Base-by-base conservation (phyloP, 2,113 vertebrate species). In the Paradoxurus hermaphroditus region DNA sequence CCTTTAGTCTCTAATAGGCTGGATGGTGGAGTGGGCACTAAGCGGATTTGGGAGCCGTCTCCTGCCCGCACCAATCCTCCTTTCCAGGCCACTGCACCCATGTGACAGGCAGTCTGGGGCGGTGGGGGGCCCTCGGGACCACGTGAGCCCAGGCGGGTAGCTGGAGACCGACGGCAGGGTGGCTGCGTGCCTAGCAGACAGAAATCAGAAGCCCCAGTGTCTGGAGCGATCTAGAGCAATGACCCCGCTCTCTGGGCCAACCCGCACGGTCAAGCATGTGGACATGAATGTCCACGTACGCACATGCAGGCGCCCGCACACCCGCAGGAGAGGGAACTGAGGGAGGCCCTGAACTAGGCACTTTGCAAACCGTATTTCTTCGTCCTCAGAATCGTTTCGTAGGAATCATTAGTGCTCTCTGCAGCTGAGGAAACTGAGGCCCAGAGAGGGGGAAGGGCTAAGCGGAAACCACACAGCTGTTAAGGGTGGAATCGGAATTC, bases 31-130 rank as follows among this genome's bases (percentile, higher is more conserved):
- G 91, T 86, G 46, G 82, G 34, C 82, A 36, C 78, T 97, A 97
- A 98, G 96, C 86, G 67, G 98, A 97, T 97, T 95, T 91, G 53
- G 73, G 67, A 92, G 85, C 83, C 95, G 81, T 96, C 97, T 97
- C 95, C 96, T 93, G 93, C 91, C 90, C 62, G 16, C 83, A 93
- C 98, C 97, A 97, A 97, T 94, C 95, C 89, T 96, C 67, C 93
- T 97, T 97, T 98, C 97, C 89, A 73, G 95, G 93, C 91, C 78
- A 79, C 41, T 97, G 91, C 91, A 91, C 72, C 90, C 97, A 96
- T 91, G 93, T 97, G 97, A 97, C 19, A 31, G 82, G 70, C 89
- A 56, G 82, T 88, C 97, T 94, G 46, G 89, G 39, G 53, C 72
- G 56, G 72, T 49, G 67, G 88, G 84, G 75, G 93, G 59, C 82